Percentiles rank a stretch among this genome's conserved stretches.
Evolutionary conservation across 2,113 vertebrate species (phyloP).

Genomic region (Labrus mixtus): DNA sequence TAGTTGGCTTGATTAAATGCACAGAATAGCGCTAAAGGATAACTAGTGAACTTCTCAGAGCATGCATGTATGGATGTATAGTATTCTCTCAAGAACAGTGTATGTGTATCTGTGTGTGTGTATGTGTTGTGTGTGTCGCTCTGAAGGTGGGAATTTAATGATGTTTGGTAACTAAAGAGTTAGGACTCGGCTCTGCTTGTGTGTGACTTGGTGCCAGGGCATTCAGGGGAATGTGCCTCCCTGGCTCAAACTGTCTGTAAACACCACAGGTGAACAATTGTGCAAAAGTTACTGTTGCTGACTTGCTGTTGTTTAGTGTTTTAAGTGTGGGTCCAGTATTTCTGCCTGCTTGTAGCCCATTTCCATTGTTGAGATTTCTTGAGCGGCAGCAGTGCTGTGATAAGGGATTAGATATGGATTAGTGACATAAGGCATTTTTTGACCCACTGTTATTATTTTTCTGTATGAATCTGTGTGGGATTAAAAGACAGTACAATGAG

Average conservation of each 20-base stretch:
- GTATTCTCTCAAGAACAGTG: neutral
- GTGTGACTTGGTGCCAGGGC: constrained; percentile 5
- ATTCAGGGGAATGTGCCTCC: neutral
- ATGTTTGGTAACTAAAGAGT: constrained; percentile 12
- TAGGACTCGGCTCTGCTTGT: neutral
- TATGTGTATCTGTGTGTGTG: no score
- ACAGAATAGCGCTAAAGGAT: constrained; percentile 6
- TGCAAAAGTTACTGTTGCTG: neutral
- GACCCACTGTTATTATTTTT: constrained; percentile 66
- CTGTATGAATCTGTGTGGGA: constrained; percentile 67
- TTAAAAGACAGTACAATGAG: constrained; percentile 69
- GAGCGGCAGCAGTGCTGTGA: constrained; percentile 47
- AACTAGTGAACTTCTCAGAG: constrained; percentile 10
- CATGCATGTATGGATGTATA: neutral
- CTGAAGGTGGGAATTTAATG: neutral
- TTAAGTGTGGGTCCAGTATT: neutral
- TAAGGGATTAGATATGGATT: constrained; percentile 75
- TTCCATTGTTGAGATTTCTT: constrained; percentile 55
- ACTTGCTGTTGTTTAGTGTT: neutral
- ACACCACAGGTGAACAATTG: constrained; percentile 15
- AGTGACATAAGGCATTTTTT: constrained; percentile 68
- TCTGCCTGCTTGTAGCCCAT: neutral
- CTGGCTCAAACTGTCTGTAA: constrained; percentile 19
- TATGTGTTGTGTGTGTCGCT: constrained; percentile 5
- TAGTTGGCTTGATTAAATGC: constrained; percentile 10